These are phyloP conservation scores for Dolichopus griseipennis DNA, from an alignment of 2,888 invertebrate genomes.

Conservation along the genomic window DNA sequence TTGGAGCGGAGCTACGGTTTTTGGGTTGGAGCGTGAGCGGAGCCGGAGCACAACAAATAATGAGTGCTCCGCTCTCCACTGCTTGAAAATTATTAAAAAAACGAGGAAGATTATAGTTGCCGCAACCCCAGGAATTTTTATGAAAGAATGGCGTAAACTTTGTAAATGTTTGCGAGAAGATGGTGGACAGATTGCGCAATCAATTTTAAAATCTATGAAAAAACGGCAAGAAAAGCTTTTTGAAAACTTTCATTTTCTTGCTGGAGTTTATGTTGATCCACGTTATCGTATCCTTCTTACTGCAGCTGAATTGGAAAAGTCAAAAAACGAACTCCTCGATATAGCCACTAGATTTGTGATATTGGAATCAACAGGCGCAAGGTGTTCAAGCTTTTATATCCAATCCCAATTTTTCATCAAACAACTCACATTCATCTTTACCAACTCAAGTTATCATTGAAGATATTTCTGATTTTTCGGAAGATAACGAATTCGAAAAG, in stretches of 20 bases:
- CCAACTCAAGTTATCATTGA: background rate
- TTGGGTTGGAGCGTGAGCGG: constrained; percentile 8
- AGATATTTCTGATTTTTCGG: background rate
- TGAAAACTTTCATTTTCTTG: constrained; percentile 1
- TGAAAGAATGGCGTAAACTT: too few species aligned
- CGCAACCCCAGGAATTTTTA: too few species aligned
- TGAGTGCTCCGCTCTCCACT: background rate
- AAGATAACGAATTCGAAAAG: too few species aligned
- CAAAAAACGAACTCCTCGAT: too few species aligned
- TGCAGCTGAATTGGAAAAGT: background rate
- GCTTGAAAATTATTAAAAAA: too few species aligned
- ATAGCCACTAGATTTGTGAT: too few species aligned
- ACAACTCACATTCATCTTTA: background rate
- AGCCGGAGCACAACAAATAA: constrained; percentile 3
- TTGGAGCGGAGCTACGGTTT: constrained; percentile 4
- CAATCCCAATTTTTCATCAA: background rate
- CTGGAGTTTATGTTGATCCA: background rate
- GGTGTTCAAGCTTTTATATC: too few species aligned
- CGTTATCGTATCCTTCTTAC: background rate
- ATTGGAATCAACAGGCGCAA: too few species aligned
- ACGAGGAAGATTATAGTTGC: too few species aligned
- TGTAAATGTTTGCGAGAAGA: too few species aligned
- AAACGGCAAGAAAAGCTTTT: background rate
- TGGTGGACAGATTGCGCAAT: too few species aligned
- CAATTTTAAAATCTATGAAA: background rate